Base-by-base conservation (phyloP, 2,797 vertebrate genomes). In the Acrossocheilus wenchowensis region DNA sequence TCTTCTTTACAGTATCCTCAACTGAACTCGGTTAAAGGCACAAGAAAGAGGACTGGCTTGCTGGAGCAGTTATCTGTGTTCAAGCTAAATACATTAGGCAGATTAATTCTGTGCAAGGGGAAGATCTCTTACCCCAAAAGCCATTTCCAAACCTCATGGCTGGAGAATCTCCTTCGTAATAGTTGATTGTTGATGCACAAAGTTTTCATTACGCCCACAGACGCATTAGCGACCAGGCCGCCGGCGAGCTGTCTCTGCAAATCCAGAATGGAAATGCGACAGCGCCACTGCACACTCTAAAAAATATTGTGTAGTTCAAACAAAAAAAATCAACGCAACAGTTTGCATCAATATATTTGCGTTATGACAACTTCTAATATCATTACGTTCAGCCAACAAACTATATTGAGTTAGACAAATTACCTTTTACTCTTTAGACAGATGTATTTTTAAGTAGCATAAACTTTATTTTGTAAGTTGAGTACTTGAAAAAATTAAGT, bases 1-100 rank as follows among this genome's bases (percentile, higher is more conserved):
- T 89, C 69, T 48, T 36, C 73, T 41, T 84, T 82, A 34, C 11
- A 79, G 73, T 36, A 45, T 89, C 73, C 60, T 84, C 60, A n/a
- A n/a, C 43, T 80, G 60, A 91, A 88, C 73, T 54, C 5, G 80
- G 71, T 30, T 87, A 72, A 88, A 81, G 84, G 60, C 66, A 84
- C 39, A 78, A 84, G 78, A 41, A 77, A 89, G 87, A 88, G 72
- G 54, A 74, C 92, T 91, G 34, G 57, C 71, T 78, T 72, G 69
- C 87, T 80, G 83, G 91, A 91, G 2, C 6, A 84, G 89, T 86
- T 80, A 79, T 88, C 54, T 84, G 74, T 91, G 91, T 89, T 89
- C 86, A 88, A 90, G 78, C 54, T 88, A 73, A 73, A 81, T 81
- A 80, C 78, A 81, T 89, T 14, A 48, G 57, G 50, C 66, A 87